Evolutionary conservation across 2,797 vertebrate genomes (phyloP), one percentile per base, ranked within the genome.

Genomic region (Danio choprae): DNA sequence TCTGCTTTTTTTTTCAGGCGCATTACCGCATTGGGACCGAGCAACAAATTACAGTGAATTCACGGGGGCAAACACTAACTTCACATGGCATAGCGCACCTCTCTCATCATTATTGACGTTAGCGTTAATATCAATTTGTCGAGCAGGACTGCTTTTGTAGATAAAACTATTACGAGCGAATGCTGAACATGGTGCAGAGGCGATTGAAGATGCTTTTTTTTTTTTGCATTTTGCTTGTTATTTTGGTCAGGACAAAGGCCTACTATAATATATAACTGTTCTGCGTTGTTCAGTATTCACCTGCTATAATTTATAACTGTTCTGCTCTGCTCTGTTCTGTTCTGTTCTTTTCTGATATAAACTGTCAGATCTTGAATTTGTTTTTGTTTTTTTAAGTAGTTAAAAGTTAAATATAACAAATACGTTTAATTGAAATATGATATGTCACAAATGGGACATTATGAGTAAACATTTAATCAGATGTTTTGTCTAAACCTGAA

Each of bases 41-140:
- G 72, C 55, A 80, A 90, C 78, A 89, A 90, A 89, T 90, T 81
- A 88, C 81, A 86, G 77, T 84, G 86, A 83, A 85, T 88, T 63
- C 88, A 88, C 85, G 44, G 83, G 80, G 88, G 87, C 79, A 88
- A 70, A 85, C 78, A 75, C 63, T 71, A 70, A 83, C 44, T 72
- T 77, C 76, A 67, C 68, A 77, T 56, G 70, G 18, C 20, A 77
- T 43, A 29, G 55, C 15, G 5, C 15, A 65, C 16, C 20, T 78
- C 79, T 81, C 43, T 79, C 73, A 85, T 79, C 55, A 76, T 80
- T 83, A 83, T 86, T 87, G 84, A 86, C 79, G 80, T 83, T 59
- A 81, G 81, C 79, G 80, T 87, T 84, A 78, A 73, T 84, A 80
- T 81, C 46, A 81, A 70, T 86, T 81, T 76, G 77, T 79, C 82